Evolutionary conservation across 2,888 invertebrate genomes (phyloP).

Genomic region (Entomobrya multifasciata): DNA sequence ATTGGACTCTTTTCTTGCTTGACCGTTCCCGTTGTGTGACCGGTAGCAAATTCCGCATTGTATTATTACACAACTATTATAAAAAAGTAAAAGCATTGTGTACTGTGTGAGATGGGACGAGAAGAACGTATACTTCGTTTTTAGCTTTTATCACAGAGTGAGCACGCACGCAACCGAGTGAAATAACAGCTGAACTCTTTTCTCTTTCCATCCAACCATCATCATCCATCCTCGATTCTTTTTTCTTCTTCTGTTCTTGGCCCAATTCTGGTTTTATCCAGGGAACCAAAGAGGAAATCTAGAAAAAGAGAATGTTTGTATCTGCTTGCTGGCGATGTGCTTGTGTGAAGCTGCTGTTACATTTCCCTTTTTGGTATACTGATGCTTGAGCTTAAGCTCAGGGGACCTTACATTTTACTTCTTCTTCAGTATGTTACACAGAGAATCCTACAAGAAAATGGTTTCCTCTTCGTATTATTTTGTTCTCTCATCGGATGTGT

Average conservation of each 20-base stretch:
- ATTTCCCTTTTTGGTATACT: conserved; percentile 61
- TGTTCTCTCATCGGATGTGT: conserved; percentile 56
- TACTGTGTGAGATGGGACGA: too few species aligned
- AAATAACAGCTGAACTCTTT: conserved; percentile 65
- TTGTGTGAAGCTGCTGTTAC: conserved; percentile 6
- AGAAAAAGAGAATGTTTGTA: not conserved
- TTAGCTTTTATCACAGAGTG: conserved; percentile 63
- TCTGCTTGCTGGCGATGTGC: not conserved
- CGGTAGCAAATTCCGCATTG: conserved; percentile 60
- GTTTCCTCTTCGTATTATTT: conserved; percentile 64
- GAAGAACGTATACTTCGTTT: conserved; percentile 44
- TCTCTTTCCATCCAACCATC: conserved; percentile 34
- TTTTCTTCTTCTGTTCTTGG: conserved; percentile 31
- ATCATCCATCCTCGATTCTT: conserved; percentile 54
- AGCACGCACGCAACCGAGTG: conserved; percentile 70
- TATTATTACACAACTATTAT: conserved; percentile 51
- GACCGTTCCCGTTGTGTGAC: conserved; percentile 53
- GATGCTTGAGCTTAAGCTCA: conserved; percentile 66
- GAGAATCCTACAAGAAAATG: conserved; percentile 55
- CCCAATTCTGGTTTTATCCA: conserved; percentile 43
- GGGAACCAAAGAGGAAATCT: not conserved
- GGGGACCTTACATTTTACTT: conserved; percentile 46
- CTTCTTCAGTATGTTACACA: not conserved
- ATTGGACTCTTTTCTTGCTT: conserved; percentile 51
- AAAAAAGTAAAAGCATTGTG: conserved; percentile 46